A percentile compares a stretch with the other conserved stretches of the same genome.
phyloP scores from a whole-genome alignment of 2,797 vertebrate species.

The Scolopax rusticola region DNA sequence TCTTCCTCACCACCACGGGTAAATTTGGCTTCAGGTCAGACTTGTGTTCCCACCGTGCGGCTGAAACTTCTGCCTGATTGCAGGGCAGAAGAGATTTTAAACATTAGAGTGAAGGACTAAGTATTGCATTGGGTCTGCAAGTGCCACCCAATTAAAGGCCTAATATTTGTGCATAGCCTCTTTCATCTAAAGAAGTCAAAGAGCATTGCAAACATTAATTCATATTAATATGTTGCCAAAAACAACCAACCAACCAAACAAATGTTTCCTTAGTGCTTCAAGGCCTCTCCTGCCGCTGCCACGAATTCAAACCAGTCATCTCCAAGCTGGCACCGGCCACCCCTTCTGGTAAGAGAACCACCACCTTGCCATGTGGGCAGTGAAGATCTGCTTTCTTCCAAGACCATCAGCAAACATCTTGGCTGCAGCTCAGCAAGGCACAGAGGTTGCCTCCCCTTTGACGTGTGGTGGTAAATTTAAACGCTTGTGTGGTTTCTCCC shows the following conservation, averaged over 20 bases:
- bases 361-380: accelerated
- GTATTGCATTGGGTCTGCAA: background rate
- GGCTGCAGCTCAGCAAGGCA: background rate
- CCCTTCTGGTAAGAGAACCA: accelerated
- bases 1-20: accelerated
- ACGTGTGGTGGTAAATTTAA: background rate
- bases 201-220: conserved; percentile 48
- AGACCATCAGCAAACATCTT: background rate
- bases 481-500: background rate
- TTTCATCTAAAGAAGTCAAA: conserved; percentile 50
- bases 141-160: conserved; percentile 33
- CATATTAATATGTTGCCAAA: background rate
- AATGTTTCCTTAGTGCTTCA: background rate
- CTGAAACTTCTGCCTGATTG: background rate
- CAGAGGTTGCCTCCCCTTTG: background rate
- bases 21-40: background rate
- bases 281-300: background rate
- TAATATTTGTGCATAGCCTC: background rate
- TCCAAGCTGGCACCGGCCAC: background rate
- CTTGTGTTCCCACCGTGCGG: background rate
- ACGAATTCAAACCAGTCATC: accelerated
- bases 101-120: background rate
- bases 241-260: background rate
- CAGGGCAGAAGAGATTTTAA: background rate
- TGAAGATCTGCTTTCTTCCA: background rate